A percentile compares a stretch with the other conserved stretches of the same genome.
phyloP scores from a whole-genome alignment of 2,797 vertebrate species.

The Takifugu rubripes region DNA sequence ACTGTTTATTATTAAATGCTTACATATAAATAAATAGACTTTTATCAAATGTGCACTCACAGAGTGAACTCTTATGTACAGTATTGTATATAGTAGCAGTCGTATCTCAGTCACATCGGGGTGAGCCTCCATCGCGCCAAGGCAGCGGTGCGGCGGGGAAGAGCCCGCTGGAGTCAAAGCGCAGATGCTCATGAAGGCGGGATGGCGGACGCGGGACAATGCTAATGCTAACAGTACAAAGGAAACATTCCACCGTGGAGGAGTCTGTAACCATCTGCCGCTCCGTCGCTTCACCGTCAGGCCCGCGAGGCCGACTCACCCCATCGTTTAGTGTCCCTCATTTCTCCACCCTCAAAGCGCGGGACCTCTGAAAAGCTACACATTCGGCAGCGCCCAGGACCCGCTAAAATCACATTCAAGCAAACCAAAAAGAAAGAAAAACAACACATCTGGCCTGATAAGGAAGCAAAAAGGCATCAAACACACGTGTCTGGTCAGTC shows the following conservation, averaged over 20 bases:
- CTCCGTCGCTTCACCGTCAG: conserved; percentile 48
- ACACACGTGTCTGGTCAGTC: conserved; percentile 77
- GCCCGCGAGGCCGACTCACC: conserved; percentile 55
- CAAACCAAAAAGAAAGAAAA: conserved; percentile 71
- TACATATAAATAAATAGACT: conserved; percentile 99
- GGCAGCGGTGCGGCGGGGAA: conserved; percentile 22
- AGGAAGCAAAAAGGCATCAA: conserved; percentile 82
- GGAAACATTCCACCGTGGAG: conserved; percentile 50
- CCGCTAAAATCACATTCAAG: conserved; percentile 60
- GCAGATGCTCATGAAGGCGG: conserved; percentile 40
- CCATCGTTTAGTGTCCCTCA: conserved; percentile 11
- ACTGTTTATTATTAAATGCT: conserved; percentile 86
- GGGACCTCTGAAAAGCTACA: conserved; percentile 69
- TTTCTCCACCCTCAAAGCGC: conserved; percentile 67
- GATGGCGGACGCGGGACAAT: conserved; percentile 19
- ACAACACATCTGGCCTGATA: conserved; percentile 66
- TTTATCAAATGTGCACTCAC: conserved; percentile 99
- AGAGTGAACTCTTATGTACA: conserved; percentile 99
- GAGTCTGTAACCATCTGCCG: conserved; percentile 46
- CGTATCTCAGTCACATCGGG: conserved; percentile 79
- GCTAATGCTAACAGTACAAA: conserved; percentile 1
- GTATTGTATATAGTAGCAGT: conserved; percentile 88
- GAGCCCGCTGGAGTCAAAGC: conserved; percentile 32
- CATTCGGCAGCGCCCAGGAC: conserved; percentile 77
- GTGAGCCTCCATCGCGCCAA: conserved; percentile 50